These are phyloP conservation scores for Cryptus viduatorius DNA, from an alignment of 2,888 invertebrate genomes.

Conservation along the genomic window DNA sequence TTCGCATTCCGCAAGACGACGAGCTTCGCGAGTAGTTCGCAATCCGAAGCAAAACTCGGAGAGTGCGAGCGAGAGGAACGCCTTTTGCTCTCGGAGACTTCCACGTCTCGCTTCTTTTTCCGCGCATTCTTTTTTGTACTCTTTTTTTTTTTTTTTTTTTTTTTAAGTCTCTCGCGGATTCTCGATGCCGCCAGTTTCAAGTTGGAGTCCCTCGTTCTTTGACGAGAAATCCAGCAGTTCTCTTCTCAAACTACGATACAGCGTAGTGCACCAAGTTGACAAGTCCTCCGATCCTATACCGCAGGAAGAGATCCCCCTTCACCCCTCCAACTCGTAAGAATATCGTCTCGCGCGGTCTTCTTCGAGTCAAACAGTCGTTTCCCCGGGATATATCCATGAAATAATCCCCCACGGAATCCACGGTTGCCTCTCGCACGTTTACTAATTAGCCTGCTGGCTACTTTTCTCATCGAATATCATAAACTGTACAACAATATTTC, in stretches of 20 bases:
- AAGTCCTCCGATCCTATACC: slow-evolving; percentile 17
- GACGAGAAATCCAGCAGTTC: slow-evolving; percentile 31
- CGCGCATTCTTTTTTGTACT: slow-evolving; percentile 20
- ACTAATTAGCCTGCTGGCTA: slow-evolving; percentile 50
- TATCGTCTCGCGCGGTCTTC: slow-evolving; percentile 13
- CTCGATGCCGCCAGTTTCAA: slow-evolving; percentile 14
- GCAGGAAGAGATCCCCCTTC: slow-evolving; percentile 18
- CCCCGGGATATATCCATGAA: slow-evolving; percentile 8
- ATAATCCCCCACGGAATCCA: slow-evolving; percentile 32
- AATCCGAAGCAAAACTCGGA: slow-evolving; percentile 26
- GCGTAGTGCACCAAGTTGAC: slow-evolving; percentile 28
- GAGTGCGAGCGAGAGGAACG: slow-evolving; percentile 63
- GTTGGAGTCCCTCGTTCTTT: slow-evolving; percentile 14
- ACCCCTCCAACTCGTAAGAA: slow-evolving; percentile 1
- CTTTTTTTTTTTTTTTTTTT: background rate
- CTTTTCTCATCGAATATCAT: slow-evolving; percentile 48
- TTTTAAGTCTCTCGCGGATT: background rate
- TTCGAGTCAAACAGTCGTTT: slow-evolving; percentile 8
- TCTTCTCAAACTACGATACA: slow-evolving; percentile 27
- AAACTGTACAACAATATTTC: slow-evolving; percentile 50
- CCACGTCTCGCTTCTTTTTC: slow-evolving; percentile 26
- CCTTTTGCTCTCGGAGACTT: slow-evolving; percentile 65
- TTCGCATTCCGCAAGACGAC: slow-evolving; percentile 50
- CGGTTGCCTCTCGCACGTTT: slow-evolving; percentile 34
- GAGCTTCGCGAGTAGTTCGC: slow-evolving; percentile 3